Evolutionary conservation across 2,888 invertebrate species (phyloP), one percentile per base, ranked within the genome.

Genomic region (Drosophila crucigera): DNA sequence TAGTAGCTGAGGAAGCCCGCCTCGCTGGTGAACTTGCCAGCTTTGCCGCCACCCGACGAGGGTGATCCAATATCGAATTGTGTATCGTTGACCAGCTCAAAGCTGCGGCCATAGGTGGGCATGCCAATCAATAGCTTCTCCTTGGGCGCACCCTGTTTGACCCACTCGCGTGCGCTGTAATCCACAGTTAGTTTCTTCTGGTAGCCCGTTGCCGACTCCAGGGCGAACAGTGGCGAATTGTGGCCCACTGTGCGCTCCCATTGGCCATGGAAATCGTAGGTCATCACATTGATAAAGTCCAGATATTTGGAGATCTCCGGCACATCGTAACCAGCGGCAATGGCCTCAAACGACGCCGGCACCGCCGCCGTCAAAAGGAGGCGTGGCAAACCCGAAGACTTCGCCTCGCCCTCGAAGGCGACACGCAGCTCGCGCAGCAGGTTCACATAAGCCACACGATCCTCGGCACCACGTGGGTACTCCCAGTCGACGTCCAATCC

Each of bases 1-100:
- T 98, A 99, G 94, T 98, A 99, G 5, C 98, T 97, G 94, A 98
- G 95, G 93, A 99, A 98, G 22, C 99, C 99, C 9, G 97, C 96
- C 93, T 99, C 99, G 80, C 96, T 96, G 1, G 98, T 99, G 93
- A 96, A 99, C 85, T 97, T 96, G 59, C 98, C 98, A 0, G 97
- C 94, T 54, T 94, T 94, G 92, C 98, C 98, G 62, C 98, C 98
- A 37, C 97, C 97, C 50, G 96, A 97, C 2, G 98, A 98, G 0
- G 98, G 96, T 0, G 98, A 97, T 4, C 98, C 98, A 80, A 99
- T 98, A 91, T 98, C 98, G 86, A 98, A 98, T 91, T 98, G 97
- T 0, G 97, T 96, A 6, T 95, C 95, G 89, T 98, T 97, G 52
- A 97, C 96, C 58, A 99, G 94, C 31, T 97, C 97, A 93, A 98